A percentile compares a stretch with the other conserved stretches of the same genome.
phyloP scores from a whole-genome alignment of 2,113 vertebrate species.

The Illadopsis cleaveri region DNA sequence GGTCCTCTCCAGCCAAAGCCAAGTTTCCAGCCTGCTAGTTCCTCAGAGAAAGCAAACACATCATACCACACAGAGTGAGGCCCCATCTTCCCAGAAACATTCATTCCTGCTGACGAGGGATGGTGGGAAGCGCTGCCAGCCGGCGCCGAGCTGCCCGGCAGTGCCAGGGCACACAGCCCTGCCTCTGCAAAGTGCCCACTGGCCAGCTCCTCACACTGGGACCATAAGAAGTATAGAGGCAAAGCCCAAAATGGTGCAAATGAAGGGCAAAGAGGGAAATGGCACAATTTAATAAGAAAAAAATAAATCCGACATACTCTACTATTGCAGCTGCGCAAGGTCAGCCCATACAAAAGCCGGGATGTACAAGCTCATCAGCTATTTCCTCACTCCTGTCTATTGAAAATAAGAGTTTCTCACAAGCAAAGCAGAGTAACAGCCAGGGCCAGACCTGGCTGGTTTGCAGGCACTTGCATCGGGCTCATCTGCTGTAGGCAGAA shows the following conservation, averaged over 20 bases:
- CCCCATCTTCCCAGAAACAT: neutral
- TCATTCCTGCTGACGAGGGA: neutral
- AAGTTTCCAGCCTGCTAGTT: slow-evolving; percentile 40
- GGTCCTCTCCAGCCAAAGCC: slow-evolving; percentile 20
- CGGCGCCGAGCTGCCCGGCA: neutral
- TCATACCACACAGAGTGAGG: neutral
- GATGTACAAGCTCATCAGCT: neutral
- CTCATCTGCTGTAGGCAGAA: neutral
- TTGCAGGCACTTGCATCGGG: neutral
- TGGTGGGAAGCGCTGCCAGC: neutral
- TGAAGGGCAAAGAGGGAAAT: neutral
- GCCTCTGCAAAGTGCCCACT: neutral
- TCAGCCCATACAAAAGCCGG: neutral
- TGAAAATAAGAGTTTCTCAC: neutral
- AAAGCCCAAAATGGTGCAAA: neutral
- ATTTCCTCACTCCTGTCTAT: neutral
- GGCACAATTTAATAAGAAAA: neutral
- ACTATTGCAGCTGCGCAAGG: neutral
- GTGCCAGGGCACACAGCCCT: neutral
- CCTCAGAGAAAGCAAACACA: slow-evolving; percentile 1
- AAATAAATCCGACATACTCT: neutral
- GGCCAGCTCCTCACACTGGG: neutral
- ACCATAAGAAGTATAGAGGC: accelerated
- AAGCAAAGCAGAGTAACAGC: neutral
- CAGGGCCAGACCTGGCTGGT: neutral